Conservation (phyloP, 2,113 vertebrate genomes). For the Melanotaenia duboulayi region DNA sequence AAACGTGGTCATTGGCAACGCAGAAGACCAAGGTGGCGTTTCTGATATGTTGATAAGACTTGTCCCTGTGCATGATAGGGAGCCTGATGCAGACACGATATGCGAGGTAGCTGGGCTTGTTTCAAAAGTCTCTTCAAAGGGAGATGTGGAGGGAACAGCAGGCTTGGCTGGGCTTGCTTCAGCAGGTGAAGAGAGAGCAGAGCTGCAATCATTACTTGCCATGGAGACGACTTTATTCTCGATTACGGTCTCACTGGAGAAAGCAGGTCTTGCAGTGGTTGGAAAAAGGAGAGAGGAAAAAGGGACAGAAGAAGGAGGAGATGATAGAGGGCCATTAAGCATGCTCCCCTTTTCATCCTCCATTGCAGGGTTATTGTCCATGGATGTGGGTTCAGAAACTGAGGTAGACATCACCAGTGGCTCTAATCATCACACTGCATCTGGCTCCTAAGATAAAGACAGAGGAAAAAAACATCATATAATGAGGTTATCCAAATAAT, state of each 20-base stretch:
- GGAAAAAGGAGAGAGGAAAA: conserved; percentile 69
- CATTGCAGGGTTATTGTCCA: conserved; percentile 39
- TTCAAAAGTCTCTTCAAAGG: conserved; percentile 8
- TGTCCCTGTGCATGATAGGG: not conserved
- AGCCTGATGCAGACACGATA: conserved; percentile 56
- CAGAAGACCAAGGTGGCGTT: not conserved
- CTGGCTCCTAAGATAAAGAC: conserved; percentile 41
- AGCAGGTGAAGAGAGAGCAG: conserved; percentile 52
- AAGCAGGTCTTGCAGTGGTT: conserved; percentile 78
- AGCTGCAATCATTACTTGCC: conserved; percentile 39
- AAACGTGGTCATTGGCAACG: conserved; percentile 2
- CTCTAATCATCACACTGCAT: conserved; percentile 37
- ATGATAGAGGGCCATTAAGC: not conserved
- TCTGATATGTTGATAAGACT: conserved; percentile 10
- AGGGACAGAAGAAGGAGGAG: conserved; percentile 46
- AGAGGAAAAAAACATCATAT: not conserved
- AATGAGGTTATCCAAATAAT: not conserved
- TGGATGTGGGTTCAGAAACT: conserved; percentile 29
- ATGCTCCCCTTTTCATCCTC: conserved; percentile 29
- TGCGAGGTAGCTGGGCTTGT: conserved; percentile 50
- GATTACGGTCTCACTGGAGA: conserved; percentile 14
- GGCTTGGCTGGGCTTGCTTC: conserved; percentile 67
- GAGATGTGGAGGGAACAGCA: conserved; percentile 7
- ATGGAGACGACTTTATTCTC: conserved; percentile 60
- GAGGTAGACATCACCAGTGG: conserved; percentile 37